Evolutionary conservation across 2,797 vertebrate genomes (phyloP), one percentile per base, ranked within the genome.

Genomic region (Diplodus puntazzo): DNA sequence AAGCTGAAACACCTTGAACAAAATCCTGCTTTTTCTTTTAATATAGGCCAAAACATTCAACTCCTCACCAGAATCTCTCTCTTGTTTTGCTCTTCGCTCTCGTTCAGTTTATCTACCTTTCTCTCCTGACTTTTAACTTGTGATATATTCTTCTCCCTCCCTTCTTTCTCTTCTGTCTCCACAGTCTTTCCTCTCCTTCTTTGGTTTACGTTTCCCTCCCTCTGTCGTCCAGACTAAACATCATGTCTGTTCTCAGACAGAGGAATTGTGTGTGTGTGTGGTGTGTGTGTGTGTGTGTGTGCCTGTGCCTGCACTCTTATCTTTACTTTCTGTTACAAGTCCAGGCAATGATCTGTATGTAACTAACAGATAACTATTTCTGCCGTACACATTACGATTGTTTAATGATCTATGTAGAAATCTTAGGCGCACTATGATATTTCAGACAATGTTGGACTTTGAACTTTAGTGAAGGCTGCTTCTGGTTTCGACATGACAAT

Each of bases 191-290:
- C 62, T 57, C 52, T 50, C 55, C 63, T 73, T 43, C 73, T 86
- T 48, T 63, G 71, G 80, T 85, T 82, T 72, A 77, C 64, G 65
- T 76, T 81, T 84, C 77, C 84, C 85, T 87, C 81, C 81, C 42
- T 79, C 84, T 52, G 79, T 70, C 82, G 50, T 70, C 79, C 80
- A 93, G 90, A 92, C 91, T 90, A 90, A 93, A 93, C 92, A 92
- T 68, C 77, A 75, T 4, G 70, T 88, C 83, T 86, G 80, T 70
- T 88, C 81, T 87, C 90, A 89, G 86, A 89, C 87, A 70, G 85
- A 86, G 65, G 73, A 83, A 81, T 69, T 73, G 77, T 66, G 78
- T 73, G 25, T 80, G 43, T 77, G 70, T 70, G 63, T 66, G 58
- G 58, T 73, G 49, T 59, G 53, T 66, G 27, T 48, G 73, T 53